Percentiles rank a stretch among this genome's conserved stretches.
Conservation (phyloP, 2,797 vertebrate genomes). For the Scleropages formosus region DNA sequence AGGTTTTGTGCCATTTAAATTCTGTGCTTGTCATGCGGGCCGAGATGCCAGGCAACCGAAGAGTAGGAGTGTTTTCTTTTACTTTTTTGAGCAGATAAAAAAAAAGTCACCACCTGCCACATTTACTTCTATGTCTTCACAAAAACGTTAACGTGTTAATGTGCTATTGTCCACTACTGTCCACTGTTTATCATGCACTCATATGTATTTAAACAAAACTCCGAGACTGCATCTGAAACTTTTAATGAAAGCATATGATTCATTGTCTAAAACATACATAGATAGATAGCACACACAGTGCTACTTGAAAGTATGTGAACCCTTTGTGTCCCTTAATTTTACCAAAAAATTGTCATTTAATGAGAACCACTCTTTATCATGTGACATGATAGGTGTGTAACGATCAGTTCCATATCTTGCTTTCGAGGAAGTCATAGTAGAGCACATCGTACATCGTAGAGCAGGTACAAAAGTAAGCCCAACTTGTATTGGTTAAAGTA, state of each 20-base stretch:
- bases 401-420: too few relatives aligned
- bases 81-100: conserved; percentile 45
- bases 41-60: conserved; percentile 51
- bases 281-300: too few relatives aligned
- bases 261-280: too few relatives aligned
- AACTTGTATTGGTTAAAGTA: too few relatives aligned
- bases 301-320: too few relatives aligned
- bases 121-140: conserved; percentile 46
- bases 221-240: conserved; percentile 8
- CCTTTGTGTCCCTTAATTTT: too few relatives aligned
- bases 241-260: not conserved
- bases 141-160: not conserved
- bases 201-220: not conserved
- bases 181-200: not conserved
- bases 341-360: too few relatives aligned
- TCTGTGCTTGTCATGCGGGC: conserved; percentile 52
- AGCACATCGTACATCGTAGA: too few relatives aligned
- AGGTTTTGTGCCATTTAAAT: conserved; percentile 54
- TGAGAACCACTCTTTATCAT: too few relatives aligned
- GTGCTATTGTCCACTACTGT: not conserved
- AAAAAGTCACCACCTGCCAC: conserved; percentile 62
- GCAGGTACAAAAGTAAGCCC: too few relatives aligned
- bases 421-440: too few relatives aligned
- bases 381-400: too few relatives aligned
- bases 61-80: conserved; percentile 37